Percentiles rank a stretch among this genome's conserved stretches.
These are phyloP conservation scores for Tromatobia lineatoria DNA, from an alignment of 2,888 invertebrate species.

Conservation along the genomic window DNA sequence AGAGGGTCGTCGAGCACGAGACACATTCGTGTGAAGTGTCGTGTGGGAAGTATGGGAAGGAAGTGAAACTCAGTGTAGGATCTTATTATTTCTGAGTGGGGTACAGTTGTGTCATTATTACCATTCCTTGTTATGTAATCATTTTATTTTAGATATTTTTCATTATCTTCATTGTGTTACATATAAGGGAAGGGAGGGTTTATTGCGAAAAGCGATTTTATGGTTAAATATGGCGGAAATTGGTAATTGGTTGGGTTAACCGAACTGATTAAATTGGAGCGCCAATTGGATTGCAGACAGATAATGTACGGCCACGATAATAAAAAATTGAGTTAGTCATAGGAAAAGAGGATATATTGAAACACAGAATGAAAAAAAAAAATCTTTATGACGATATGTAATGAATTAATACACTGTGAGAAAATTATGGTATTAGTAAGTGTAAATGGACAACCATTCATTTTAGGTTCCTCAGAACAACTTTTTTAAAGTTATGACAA, in stretches of 20 bases:
- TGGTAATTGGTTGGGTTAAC: background rate
- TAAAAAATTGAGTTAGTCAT: no score
- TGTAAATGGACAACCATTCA: no score
- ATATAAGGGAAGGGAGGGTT: background rate
- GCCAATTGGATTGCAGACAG: background rate
- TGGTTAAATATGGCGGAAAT: background rate
- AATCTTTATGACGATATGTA: no score
- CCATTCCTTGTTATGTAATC: background rate
- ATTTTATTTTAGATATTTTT: background rate
- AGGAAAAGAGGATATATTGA: no score
- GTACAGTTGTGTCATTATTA: background rate
- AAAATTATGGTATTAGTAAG: no score
- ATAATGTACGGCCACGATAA: no score
- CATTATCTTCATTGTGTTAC: background rate
- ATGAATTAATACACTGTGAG: no score
- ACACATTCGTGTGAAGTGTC: slow-evolving; percentile 44
- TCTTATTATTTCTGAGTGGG: background rate
- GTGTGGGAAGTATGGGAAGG: slow-evolving; percentile 25
- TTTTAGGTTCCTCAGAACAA: no score
- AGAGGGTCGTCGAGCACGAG: slow-evolving; percentile 48
- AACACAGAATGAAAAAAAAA: no score
- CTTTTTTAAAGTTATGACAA: no score
- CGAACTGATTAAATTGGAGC: background rate
- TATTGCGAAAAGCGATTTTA: background rate
- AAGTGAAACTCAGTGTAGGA: slow-evolving; percentile 9